Base-by-base conservation (phyloP, 2,113 vertebrate species). In the Paedocypris sp. region DNA sequence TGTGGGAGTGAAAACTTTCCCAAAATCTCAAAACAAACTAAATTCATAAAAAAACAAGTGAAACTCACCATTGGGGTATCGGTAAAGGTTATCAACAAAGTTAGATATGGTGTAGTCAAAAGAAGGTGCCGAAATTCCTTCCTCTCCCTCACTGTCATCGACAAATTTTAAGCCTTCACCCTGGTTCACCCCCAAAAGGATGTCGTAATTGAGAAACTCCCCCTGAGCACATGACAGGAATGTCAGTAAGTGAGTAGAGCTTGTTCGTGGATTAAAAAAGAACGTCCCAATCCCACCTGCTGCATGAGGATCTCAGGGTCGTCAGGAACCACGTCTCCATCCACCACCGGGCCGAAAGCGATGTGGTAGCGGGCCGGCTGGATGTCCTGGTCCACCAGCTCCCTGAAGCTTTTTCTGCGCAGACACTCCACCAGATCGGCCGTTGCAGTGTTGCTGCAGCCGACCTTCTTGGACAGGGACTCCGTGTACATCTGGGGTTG, bases 301-400 rank as follows among this genome's bases (percentile, higher is more conserved):
- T 95, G 91, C 94, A 97, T 97, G 69, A 97, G 83, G 74, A 97
- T 97, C 84, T 97, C 94, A 0, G 94, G 94, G 75, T 97, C 89
- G 2, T 97, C 94, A 0, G 93, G 93, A n/a, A 97, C 91, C 15
- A 97, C 91, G 1, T 97, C 94, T 0, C 94, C 93, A 0, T 97
- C 94, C 46, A 97, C 91, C 63, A 97, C 94, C 0, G 94, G 94
- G 5, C 94, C 94, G 0, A 97, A 97, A 25, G 94, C 94, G 1
- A 97, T 89, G 70, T 97, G 93, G 79, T 97, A 97, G 28, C 92
- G 89, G 1, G 92, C 91, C 0, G 94, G 94, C 63, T 97, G 94
- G 12, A 97, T 93, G 35, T 97, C 93, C 69, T 97, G 93, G 79
- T 97, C 93, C 68, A 97, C 93, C 51, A 97, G 70, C 58, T 94